Conservation (phyloP, 1,140 invertebrate species). For the Gryon sp. region DNA sequence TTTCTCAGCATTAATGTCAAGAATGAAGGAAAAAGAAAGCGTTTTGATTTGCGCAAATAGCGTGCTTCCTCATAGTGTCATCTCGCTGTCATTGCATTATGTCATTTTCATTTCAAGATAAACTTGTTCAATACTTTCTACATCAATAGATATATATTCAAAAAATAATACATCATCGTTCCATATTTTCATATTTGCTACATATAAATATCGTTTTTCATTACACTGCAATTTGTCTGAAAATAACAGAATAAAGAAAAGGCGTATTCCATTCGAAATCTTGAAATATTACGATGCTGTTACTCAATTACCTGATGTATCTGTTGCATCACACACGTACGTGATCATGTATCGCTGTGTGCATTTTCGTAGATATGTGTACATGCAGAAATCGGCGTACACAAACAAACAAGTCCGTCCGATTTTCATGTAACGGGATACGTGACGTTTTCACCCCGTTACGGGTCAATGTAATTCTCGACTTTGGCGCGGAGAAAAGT, state of each 20-base stretch:
- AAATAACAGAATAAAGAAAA: too few relatives aligned
- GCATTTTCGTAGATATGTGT: conserved; percentile 34
- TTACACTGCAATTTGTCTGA: too few relatives aligned
- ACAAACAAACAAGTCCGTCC: background rate
- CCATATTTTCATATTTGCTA: too few relatives aligned
- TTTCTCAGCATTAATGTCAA: background rate
- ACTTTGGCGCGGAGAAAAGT: background rate
- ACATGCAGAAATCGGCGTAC: too few relatives aligned
- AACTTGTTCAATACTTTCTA: conserved; percentile 10
- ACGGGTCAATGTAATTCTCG: conserved; percentile 34
- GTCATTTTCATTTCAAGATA: conserved; percentile 18
- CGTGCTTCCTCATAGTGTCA: conserved; percentile 18
- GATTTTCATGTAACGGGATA: conserved; percentile 24
- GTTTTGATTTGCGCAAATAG: conserved; percentile 11
- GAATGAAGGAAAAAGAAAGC: conserved; percentile 30
- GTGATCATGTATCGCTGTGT: conserved; percentile 20
- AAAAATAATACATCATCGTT: too few relatives aligned
- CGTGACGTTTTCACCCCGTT: conserved; percentile 16
- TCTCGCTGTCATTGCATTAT: conserved; percentile 16
- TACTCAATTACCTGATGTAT: conserved; percentile 23
- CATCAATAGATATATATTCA: too few relatives aligned
- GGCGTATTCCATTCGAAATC: too few relatives aligned
- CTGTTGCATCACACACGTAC: conserved; percentile 44
- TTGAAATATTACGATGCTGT: too few relatives aligned
- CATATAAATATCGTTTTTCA: too few relatives aligned